Evolutionary conservation across 1,140 invertebrate genomes (phyloP).

Genomic region (Brachionus rotundiformis): DNA sequence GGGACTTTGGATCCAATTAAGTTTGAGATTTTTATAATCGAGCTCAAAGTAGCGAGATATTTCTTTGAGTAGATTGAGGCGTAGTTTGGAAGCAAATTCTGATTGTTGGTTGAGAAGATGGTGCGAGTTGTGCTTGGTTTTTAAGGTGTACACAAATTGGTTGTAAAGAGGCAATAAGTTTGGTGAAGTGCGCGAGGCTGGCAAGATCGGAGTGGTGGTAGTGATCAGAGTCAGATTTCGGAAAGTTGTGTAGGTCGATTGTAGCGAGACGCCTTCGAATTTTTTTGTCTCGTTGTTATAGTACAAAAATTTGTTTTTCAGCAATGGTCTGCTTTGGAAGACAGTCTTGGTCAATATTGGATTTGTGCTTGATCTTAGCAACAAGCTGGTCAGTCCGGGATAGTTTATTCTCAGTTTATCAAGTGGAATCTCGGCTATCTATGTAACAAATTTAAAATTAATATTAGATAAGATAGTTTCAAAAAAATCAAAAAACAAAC

Average conservation of each 20-base stretch:
- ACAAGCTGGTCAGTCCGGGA: constrained; percentile 1
- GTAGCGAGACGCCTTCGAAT: constrained; percentile 43
- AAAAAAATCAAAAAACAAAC: constrained; percentile 26
- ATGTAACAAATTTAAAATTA: not conserved
- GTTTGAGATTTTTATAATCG: not conserved
- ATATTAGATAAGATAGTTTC: not conserved
- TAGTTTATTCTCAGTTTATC: constrained; percentile 38
- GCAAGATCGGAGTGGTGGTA: not conserved
- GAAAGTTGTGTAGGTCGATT: not conserved
- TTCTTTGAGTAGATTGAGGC: constrained; percentile 20
- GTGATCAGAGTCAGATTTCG: constrained; percentile 23
- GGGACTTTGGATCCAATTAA: constrained; percentile 40
- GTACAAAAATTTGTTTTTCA: constrained; percentile 32
- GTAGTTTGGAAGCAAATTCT: constrained; percentile 17
- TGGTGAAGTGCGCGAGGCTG: not conserved
- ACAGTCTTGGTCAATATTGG: not conserved
- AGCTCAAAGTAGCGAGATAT: constrained; percentile 19
- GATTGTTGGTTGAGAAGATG: constrained; percentile 38
- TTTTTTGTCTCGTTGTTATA: constrained; percentile 31
- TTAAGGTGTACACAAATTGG: constrained; percentile 41
- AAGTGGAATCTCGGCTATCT: constrained; percentile 28
- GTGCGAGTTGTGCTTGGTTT: not conserved
- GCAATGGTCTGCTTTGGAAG: not conserved
- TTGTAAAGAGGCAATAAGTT: not conserved
- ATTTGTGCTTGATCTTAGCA: constrained; percentile 8